These are phyloP conservation scores for Connochaetes taurinus DNA, from an alignment of 2,113 vertebrate species.

Conservation along the genomic window DNA sequence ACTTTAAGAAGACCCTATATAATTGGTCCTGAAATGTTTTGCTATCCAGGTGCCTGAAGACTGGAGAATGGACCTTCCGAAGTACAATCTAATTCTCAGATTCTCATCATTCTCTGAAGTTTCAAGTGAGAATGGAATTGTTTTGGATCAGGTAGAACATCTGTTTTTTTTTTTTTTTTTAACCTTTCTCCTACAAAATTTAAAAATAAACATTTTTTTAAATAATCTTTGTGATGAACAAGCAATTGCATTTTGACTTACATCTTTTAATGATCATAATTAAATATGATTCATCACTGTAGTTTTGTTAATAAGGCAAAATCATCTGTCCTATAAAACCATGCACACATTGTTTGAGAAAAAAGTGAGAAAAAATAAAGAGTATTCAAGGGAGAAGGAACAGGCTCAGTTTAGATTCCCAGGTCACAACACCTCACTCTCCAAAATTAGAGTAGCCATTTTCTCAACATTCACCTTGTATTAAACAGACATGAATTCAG, in stretches of 20 bases:
- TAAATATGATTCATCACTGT: conserved; percentile 77
- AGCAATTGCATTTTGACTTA: conserved; percentile 73
- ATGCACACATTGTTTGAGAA: background rate
- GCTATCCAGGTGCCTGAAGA: background rate
- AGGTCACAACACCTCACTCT: background rate
- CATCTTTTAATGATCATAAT: conserved; percentile 79
- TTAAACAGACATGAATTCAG: background rate
- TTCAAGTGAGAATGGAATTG: conserved; percentile 30
- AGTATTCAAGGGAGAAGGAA: background rate
- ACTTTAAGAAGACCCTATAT: background rate
- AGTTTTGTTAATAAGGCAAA: conserved; percentile 74
- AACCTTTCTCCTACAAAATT: conserved; percentile 47
- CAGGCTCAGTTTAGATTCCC: background rate
- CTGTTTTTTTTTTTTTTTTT: conserved; percentile 68
- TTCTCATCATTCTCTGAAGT: background rate
- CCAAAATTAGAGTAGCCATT: background rate
- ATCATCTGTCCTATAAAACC: conserved; percentile 66
- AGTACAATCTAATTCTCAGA: background rate
- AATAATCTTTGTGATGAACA: conserved; percentile 76
- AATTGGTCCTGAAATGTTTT: background rate
- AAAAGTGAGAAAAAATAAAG: background rate
- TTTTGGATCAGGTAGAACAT: conserved; percentile 66
- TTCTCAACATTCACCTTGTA: background rate
- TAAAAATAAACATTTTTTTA: conserved; percentile 66
- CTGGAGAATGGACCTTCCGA: background rate